Conservation (phyloP, 2,113 vertebrate genomes). For the Phocoena sinus region DNA sequence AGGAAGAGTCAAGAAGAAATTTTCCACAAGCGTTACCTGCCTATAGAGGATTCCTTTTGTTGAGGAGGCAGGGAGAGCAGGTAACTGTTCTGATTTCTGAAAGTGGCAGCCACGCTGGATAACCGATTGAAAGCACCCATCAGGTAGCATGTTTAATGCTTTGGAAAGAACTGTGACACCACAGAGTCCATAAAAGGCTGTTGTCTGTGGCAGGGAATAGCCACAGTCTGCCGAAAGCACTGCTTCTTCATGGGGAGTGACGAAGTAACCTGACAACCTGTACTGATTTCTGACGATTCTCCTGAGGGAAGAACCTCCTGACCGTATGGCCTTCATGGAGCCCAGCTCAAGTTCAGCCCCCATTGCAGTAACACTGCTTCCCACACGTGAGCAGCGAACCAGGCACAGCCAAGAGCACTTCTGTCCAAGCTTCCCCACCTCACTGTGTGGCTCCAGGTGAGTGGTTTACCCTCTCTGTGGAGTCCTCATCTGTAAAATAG, state of each 20-base stretch:
- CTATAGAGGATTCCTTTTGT: neutral
- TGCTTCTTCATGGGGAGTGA: neutral
- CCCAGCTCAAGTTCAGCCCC: neutral
- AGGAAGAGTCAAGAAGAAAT: neutral
- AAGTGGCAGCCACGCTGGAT: neutral
- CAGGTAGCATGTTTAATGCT: neutral
- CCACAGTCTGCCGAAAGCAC: neutral
- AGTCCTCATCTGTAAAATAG: neutral
- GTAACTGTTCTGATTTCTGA: neutral
- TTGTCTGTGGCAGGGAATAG: neutral
- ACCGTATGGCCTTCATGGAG: neutral
- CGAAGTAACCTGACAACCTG: neutral
- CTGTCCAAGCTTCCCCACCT: too few species aligned
- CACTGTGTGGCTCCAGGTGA: too few species aligned
- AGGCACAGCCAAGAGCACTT: too few species aligned
- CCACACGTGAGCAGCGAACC: rapidly evolving
- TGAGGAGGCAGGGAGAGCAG: neutral
- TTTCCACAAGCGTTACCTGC: neutral
- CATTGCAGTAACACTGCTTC: neutral
- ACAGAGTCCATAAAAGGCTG: neutral
- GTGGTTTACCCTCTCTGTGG: neutral
- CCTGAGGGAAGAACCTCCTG: neutral
- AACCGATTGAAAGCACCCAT: neutral
- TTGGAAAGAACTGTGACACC: neutral
- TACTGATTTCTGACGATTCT: neutral